phyloP scores from a whole-genome alignment of 2,113 vertebrate species.

The Oenanthe melanoleuca region DNA sequence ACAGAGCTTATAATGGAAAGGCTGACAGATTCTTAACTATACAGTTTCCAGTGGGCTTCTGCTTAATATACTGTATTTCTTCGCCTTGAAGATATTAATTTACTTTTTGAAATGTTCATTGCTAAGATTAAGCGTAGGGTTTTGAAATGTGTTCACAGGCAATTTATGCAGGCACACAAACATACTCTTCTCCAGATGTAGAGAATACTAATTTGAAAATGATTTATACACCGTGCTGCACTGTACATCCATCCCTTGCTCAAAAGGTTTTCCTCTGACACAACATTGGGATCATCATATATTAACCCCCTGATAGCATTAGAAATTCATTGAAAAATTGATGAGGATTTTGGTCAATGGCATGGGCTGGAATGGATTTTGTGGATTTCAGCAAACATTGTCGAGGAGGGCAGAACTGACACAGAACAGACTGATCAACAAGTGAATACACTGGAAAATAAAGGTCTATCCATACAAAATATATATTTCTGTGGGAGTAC shows the following conservation, averaged over 20 bases:
- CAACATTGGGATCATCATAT: constrained; percentile 70
- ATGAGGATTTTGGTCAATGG: constrained; percentile 36
- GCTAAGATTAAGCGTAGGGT: constrained; percentile 80
- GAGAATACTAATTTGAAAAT: constrained; percentile 82
- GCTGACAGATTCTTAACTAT: constrained; percentile 79
- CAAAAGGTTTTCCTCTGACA: constrained; percentile 78
- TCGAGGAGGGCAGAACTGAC: neutral
- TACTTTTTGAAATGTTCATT: constrained; percentile 83
- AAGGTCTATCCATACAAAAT: neutral
- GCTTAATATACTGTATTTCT: constrained; percentile 80
- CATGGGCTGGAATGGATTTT: constrained; percentile 32
- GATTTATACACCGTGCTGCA: constrained; percentile 60
- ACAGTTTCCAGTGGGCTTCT: constrained; percentile 76
- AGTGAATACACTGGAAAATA: neutral
- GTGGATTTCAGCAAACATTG: constrained; percentile 41
- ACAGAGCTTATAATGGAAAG: constrained; percentile 73
- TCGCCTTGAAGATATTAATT: constrained; percentile 82
- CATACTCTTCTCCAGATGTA: constrained; percentile 76
- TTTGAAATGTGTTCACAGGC: constrained; percentile 81
- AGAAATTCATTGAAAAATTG: constrained; percentile 68
- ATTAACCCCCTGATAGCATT: constrained; percentile 57
- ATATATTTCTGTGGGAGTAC: neutral
- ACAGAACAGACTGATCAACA: neutral
- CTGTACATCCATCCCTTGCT: constrained; percentile 74
- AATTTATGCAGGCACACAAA: constrained; percentile 81